These are phyloP conservation scores for Sipha maydis DNA, from an alignment of 2,888 invertebrate genomes.

Conservation along the genomic window DNA sequence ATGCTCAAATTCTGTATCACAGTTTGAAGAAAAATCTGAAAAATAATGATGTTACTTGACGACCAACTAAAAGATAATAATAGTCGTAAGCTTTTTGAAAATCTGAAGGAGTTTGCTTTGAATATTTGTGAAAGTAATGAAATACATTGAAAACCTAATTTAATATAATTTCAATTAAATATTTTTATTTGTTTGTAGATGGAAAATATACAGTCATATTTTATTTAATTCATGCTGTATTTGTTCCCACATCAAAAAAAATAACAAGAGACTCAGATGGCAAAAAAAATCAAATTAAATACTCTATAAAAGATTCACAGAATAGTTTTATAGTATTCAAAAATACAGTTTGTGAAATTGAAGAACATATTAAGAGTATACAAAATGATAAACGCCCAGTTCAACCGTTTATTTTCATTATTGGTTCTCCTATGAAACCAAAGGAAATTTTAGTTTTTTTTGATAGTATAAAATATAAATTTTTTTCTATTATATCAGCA, in stretches of 20 bases:
- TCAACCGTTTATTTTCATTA: conserved; percentile 5
- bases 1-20: neutral
- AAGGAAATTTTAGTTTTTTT: neutral
- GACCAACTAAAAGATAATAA: neutral
- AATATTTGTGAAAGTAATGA: neutral
- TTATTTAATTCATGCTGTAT: conserved; percentile 11
- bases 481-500: neutral
- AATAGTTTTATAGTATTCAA: conserved; percentile 7
- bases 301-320: too few relatives aligned
- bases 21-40: conserved; percentile 7
- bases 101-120: neutral
- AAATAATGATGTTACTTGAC: neutral
- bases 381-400: neutral
- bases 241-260: conserved; percentile 11
- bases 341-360: neutral
- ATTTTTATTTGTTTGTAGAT: conserved; percentile 4
- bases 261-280: neutral
- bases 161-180: too few relatives aligned
- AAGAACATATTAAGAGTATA: neutral
- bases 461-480: neutral
- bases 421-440: neutral
- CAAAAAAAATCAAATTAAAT: neutral
- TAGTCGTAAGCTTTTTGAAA: neutral
- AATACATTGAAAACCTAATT: too few relatives aligned
- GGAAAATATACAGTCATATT: neutral